Evolutionary conservation across 2,888 invertebrate genomes (phyloP).

Genomic region (Plutella xylostella): DNA sequence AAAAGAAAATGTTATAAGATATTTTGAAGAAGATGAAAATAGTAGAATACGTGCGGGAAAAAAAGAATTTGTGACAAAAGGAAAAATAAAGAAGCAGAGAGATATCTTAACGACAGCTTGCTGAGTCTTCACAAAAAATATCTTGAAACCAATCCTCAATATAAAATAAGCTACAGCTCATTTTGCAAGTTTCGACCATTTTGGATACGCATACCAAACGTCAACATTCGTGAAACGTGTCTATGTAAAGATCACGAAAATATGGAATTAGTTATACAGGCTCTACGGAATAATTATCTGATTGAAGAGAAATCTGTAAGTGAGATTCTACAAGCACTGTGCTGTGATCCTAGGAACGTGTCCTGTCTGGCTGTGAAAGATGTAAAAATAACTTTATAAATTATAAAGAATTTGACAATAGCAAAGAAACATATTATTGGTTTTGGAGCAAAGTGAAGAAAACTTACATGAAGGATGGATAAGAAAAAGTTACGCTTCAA

Average conservation of each 20-base stretch:
- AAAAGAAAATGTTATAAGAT: too few relatives aligned
- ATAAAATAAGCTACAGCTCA: not conserved
- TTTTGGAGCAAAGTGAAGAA: not conserved
- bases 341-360: conserved; percentile 1
- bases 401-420: conserved; percentile 7
- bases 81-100: not conserved
- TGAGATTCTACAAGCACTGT: conserved; percentile 4
- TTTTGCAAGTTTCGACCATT: not conserved
- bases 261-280: too few relatives aligned
- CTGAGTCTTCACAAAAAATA: not conserved
- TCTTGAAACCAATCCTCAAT: not conserved
- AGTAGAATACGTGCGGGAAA: too few relatives aligned
- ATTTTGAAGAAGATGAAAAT: too few relatives aligned
- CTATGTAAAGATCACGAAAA: not conserved
- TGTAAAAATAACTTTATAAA: conserved; percentile 1
- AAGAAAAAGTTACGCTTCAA: conserved; percentile 2
- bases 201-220: not conserved
- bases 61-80: too few relatives aligned
- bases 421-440: not conserved
- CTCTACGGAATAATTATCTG: too few relatives aligned
- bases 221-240: not conserved
- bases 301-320: too few relatives aligned
- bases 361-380: not conserved
- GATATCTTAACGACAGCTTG: not conserved
- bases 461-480: conserved; percentile 1